Evolutionary conservation across 2,113 vertebrate genomes (phyloP), one percentile per base, ranked within the genome.

Genomic region (Neomonachus schauinslandi): DNA sequence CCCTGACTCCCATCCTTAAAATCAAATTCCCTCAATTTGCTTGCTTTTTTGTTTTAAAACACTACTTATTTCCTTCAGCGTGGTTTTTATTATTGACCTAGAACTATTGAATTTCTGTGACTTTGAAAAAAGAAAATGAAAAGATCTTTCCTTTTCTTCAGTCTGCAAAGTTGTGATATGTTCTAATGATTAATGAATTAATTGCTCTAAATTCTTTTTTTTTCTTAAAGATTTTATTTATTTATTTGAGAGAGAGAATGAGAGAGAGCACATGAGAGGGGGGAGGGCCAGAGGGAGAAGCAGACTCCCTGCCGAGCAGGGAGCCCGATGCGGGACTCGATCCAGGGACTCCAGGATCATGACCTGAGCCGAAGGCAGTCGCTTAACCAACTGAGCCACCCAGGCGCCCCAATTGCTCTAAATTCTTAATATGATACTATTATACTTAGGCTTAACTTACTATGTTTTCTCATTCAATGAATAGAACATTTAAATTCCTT

Each of bases 401-500:
- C 39, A 39, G 39, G 39, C 39, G 3, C 39, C 39, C 39, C 39
- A 85, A 81, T 91, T 87, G 49, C 14, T 71, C 79, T 87, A 61
- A 74, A 51, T 88, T 59, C 33, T 65, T 92, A 55, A 53, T 84
- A 59, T 83, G 28, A 65, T 72, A 33, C 26, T 1, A 61, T 61
- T 87, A 14, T 49, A 90, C 69, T 95, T 79, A 33, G 83, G 39
- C 7, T 96, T 93, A 82, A 76, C 42, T 97, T 86, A 63, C 92
- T 94, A 82, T 80, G 42, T 84, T 94, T 95, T 39, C n/a, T 69
- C 74, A 57, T 26, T 92, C 74, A 39, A 24, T 42, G 49, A 67
- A 49, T 67, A 74, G 63, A 90, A 51, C 57, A 92, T 49, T 94
- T 96, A 74, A 94, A 33, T 92, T 96, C 92, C 94, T 94, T 91